Evolutionary conservation across 2,797 vertebrate species (phyloP).

Genomic region (Podarcis siculus): DNA sequence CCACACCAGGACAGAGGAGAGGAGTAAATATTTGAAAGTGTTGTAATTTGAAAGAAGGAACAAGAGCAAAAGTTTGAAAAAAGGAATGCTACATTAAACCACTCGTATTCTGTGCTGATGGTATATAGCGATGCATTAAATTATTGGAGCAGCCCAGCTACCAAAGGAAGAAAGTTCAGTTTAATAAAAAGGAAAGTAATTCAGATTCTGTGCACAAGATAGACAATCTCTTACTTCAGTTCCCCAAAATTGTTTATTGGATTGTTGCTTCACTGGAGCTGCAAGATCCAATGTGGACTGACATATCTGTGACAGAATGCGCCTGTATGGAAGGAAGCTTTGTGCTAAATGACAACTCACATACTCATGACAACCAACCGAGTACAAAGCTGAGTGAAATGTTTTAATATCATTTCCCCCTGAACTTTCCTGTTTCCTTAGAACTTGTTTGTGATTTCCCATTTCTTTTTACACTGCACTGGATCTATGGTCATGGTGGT

Average conservation of each 20-base stretch:
- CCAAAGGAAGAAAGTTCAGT: not conserved
- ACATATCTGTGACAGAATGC: slow-evolving; percentile 34
- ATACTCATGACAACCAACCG: not conserved
- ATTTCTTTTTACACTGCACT: not conserved
- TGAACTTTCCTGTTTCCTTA: not conserved
- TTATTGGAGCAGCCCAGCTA: not conserved
- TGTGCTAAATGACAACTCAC: slow-evolving; percentile 5
- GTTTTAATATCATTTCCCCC: not conserved
- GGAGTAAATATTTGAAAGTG: not conserved
- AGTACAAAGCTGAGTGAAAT: not conserved
- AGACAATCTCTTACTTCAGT: not conserved
- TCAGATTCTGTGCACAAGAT: not conserved
- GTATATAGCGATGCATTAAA: rapidly evolving
- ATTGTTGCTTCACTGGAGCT: not conserved
- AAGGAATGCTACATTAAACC: not conserved
- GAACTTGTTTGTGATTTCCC: not conserved
- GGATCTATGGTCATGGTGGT: not conserved
- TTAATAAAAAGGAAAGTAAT: not conserved
- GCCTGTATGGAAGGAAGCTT: not conserved
- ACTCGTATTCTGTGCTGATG: not conserved
- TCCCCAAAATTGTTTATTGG: not conserved
- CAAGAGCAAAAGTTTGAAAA: not conserved
- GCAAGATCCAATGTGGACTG: slow-evolving; percentile 4
- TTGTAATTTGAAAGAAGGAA: not conserved
- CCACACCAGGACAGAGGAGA: not conserved